These are phyloP conservation scores for Drosophila takahashii DNA, from an alignment of 1,140 invertebrate genomes.

Conservation along the genomic window DNA sequence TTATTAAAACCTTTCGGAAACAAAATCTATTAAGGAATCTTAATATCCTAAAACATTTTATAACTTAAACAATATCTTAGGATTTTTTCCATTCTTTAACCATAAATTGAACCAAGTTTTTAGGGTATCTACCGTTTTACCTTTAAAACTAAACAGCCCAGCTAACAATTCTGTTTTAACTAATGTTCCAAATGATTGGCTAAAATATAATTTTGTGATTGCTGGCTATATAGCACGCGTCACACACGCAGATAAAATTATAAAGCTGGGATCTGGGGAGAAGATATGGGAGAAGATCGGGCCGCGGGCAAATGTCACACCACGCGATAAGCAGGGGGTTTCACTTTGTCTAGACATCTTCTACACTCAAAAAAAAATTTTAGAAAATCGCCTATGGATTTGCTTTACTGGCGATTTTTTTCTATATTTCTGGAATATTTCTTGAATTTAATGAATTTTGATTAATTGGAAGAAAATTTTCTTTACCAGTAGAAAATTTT, in stretches of 20 bases:
- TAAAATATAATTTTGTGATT: conserved; percentile 61
- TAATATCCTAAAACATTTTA: no score
- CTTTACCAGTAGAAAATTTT: no score
- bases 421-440: no score
- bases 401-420: no score
- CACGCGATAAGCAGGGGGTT: conserved; percentile 30
- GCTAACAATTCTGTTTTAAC: conserved; percentile 47
- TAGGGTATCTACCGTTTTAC: conserved; percentile 6
- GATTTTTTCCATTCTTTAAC: no score
- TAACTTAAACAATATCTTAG: no score
- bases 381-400: no score
- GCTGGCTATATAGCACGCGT: conserved; percentile 67
- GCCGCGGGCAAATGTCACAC: conserved; percentile 69
- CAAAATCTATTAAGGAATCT: no score
- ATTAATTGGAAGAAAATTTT: no score
- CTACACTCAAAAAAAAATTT: no score
- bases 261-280: background rate
- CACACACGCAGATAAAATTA: conserved; percentile 33
- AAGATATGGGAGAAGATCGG: conserved; percentile 3
- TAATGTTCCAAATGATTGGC: conserved; percentile 65
- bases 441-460: no score
- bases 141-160: background rate
- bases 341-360: conserved; percentile 63
- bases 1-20: no score
- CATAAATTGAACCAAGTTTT: background rate